Conservation (phyloP, 2,797 vertebrate species). For the Podargus strigoides region DNA sequence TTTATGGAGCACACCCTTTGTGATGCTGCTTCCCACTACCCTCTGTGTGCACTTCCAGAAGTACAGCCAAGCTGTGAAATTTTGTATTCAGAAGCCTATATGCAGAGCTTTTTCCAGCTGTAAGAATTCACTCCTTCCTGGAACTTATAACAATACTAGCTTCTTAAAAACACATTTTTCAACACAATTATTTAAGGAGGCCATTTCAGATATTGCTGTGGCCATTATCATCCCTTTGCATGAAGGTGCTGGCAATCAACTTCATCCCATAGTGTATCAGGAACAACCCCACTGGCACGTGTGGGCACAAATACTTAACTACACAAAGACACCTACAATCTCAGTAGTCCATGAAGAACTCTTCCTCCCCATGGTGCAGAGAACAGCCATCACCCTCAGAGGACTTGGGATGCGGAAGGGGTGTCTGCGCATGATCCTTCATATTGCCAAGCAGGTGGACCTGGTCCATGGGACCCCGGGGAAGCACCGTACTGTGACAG, state of each 20-base stretch:
- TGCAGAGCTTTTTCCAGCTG: background rate
- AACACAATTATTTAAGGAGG: background rate
- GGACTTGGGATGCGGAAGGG: background rate
- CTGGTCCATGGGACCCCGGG: background rate
- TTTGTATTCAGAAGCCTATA: background rate
- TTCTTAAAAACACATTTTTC: background rate
- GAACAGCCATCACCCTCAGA: background rate
- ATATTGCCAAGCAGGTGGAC: background rate
- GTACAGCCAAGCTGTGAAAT: rapidly evolving
- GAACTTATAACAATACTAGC: background rate
- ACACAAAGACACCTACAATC: background rate
- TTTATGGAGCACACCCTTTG: background rate
- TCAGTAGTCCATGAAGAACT: background rate
- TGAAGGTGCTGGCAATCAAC: background rate
- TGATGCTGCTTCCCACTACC: background rate
- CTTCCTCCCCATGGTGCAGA: background rate
- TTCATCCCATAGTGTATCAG: background rate
- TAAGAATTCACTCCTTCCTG: background rate
- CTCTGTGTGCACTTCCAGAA: background rate
- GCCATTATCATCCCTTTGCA: background rate
- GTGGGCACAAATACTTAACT: background rate
- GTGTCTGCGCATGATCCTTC: rapidly evolving
- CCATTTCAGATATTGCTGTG: background rate
- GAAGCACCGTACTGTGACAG: rapidly evolving
- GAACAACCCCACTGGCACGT: rapidly evolving